A percentile compares a stretch with the other conserved stretches of the same genome.
phyloP scores from a whole-genome alignment of 2,797 vertebrate genomes.

The Chloroceryle amazona region DNA sequence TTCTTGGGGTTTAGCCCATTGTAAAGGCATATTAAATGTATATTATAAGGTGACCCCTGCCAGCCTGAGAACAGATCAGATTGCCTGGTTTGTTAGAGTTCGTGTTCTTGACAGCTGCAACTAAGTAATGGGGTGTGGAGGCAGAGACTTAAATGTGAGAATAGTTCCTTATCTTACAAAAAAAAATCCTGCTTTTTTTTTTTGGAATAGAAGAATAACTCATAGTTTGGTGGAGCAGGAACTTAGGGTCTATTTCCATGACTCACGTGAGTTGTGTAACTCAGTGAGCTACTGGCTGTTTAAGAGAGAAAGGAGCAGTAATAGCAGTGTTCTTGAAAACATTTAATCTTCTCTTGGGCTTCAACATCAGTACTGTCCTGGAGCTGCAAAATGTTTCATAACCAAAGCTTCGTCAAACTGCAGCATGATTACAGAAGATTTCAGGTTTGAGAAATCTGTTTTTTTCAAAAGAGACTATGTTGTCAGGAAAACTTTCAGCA shows the following conservation, averaged over 20 bases:
- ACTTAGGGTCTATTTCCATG: neutral
- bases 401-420: neutral
- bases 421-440: neutral
- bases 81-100: neutral
- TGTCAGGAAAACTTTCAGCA: neutral
- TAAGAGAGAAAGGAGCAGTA: neutral
- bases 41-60: neutral
- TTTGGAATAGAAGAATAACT: neutral
- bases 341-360: neutral
- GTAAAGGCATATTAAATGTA: neutral
- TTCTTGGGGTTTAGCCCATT: neutral
- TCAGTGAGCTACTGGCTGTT: neutral
- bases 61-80: neutral
- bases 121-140: neutral
- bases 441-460: neutral
- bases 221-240: neutral
- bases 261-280: neutral
- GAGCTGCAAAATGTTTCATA: neutral
- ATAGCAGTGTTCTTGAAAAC: neutral
- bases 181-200: neutral
- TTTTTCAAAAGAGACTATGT: neutral
- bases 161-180: neutral
- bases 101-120: conserved; percentile 4
- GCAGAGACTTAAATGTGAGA: neutral
- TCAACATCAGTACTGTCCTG: neutral